Base-by-base conservation (phyloP, 2,797 vertebrate genomes). In the Oreortyx pictus region DNA sequence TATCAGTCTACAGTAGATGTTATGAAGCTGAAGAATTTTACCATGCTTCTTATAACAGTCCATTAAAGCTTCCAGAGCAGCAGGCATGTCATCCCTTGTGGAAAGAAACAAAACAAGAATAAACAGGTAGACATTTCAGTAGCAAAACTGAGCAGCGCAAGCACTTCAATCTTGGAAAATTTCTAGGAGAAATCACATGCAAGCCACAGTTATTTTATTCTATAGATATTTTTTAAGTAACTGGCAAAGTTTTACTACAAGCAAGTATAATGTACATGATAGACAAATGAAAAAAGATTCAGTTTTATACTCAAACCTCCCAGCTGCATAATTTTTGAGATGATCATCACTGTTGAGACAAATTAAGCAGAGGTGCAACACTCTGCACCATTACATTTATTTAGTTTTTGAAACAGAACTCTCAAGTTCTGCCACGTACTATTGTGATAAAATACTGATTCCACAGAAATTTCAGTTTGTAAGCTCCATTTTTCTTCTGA, bases 1-100 rank as follows among this genome's bases (percentile, higher is more conserved):
- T 97, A 99, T 96, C 96, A 99, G 97, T 72, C 33, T 96, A 27
- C 98, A 98, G 37, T 98, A 95, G 97, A 99, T 73, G 86, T 98
- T 98, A 73, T 99, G 99, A 79, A 98, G 95, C 76, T 98, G 97
- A 75, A 98, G 98, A 76, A 98, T 43, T 62, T 96, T 82, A 57
- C 96, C 97, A 96, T 99, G 99, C 89, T 97, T 98, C 92, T 97
- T 97, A 11, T 96, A 96, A 96, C 97, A 98, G 59, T 97, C 97
- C 52, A 98, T 44, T 9, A 92, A 33, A 14, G 98, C 97, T 23
- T 99, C 97, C 20, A 99, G 92, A 80, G 99, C 98, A 49, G 98
- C 96, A 19, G 93, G 4, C 84, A 98, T 72, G 82, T 99, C 98
- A 59, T 97, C 96, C 89, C 99, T 99, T 96, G 73, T 82, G 57